Conservation (phyloP, 1,140 invertebrate genomes). For the Pseudomyrmex concolor region DNA sequence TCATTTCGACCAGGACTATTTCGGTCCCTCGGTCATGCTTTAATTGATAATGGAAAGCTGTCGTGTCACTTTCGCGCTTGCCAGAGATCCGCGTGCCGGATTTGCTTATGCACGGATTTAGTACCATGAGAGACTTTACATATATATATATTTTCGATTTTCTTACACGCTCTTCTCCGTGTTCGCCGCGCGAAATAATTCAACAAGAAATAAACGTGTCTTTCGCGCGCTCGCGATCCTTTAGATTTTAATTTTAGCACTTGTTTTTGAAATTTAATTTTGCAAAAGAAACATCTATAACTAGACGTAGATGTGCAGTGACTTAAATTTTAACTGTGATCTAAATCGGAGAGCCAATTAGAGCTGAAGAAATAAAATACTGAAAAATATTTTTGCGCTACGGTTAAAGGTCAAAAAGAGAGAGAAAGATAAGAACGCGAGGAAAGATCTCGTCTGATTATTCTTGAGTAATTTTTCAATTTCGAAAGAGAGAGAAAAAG, state of each 20-base stretch:
- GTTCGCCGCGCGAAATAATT: conserved; percentile 2
- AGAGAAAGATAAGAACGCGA: neutral
- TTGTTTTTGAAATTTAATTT: no score
- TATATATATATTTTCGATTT: neutral
- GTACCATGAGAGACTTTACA: neutral
- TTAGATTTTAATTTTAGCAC: neutral
- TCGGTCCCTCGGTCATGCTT: conserved; percentile 37
- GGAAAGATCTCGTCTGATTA: neutral
- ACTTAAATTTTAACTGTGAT: no score
- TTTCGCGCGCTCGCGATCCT: neutral
- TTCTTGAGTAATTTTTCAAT: neutral
- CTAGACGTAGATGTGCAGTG: no score
- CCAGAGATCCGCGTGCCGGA: neutral
- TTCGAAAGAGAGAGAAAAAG: no score
- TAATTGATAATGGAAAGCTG: conserved; percentile 61
- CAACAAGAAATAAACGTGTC: neutral
- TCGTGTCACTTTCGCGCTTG: conserved; percentile 56
- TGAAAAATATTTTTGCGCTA: neutral
- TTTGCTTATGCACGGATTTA: conserved; percentile 49
- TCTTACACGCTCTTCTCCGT: neutral
- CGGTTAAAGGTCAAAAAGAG: neutral
- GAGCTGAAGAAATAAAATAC: neutral
- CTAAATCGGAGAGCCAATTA: no score
- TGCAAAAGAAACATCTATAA: no score
- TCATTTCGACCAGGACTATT: conserved; percentile 49